phyloP scores from a whole-genome alignment of 2,888 invertebrate genomes.

The Calephelis perditalis region DNA sequence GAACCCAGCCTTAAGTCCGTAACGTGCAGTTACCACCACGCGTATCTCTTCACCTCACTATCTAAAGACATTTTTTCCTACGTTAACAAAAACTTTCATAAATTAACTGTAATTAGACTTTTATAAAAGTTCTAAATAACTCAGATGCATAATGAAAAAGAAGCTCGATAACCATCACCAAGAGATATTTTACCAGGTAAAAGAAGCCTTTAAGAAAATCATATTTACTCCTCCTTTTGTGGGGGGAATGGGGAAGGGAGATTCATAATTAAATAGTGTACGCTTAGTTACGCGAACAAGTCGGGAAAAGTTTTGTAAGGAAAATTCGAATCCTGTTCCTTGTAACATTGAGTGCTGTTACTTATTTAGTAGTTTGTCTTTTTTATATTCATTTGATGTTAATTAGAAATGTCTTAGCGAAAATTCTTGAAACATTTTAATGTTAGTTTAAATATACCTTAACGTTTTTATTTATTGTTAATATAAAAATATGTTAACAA shows the following conservation, averaged over 20 bases:
- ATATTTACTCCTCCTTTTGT: slow-evolving; percentile 37
- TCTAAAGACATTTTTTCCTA: no score
- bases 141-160: slow-evolving; percentile 13
- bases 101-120: neutral
- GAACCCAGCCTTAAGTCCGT: no score
- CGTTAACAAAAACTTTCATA: neutral
- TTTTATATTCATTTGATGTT: slow-evolving; percentile 35
- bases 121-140: no score
- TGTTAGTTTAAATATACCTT: slow-evolving; percentile 1
- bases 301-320: slow-evolving; percentile 41
- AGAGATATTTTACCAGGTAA: slow-evolving; percentile 27
- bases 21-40: neutral
- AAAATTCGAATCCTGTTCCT: slow-evolving; percentile 40
- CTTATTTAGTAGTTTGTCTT: slow-evolving; percentile 41
- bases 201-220: slow-evolving; percentile 43
- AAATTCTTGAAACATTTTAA: slow-evolving; percentile 21
- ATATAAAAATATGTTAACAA: no score
- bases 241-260: slow-evolving; percentile 37
- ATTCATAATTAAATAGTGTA: slow-evolving; percentile 63
- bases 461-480: no score
- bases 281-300: slow-evolving; percentile 55
- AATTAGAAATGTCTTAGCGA: slow-evolving; percentile 32
- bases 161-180: slow-evolving; percentile 23
- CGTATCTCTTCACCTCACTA: no score
- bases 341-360: slow-evolving; percentile 39